Percentiles rank a stretch among this genome's conserved stretches.
These are phyloP conservation scores for Nowickia ferox DNA, from an alignment of 2,888 invertebrate species.

Conservation along the genomic window DNA sequence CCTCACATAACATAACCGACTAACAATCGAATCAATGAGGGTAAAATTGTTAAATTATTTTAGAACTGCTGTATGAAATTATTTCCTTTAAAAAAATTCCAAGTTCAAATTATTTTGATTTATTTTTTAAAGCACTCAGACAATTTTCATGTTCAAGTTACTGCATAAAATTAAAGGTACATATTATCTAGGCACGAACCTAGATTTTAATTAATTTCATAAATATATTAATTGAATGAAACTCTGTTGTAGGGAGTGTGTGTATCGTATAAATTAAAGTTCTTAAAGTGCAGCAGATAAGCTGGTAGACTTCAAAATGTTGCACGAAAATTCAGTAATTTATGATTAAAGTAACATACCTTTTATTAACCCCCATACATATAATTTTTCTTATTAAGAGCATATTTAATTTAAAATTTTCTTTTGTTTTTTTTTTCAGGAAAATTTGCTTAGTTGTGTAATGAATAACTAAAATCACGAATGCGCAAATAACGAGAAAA, in stretches of 20 bases:
- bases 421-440: too few species aligned
- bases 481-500: too few species aligned
- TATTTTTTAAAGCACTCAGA: conserved; percentile 5
- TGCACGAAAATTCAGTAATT: conserved; percentile 58
- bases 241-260: conserved; percentile 1
- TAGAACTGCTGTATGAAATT: too few species aligned
- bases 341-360: conserved; percentile 26
- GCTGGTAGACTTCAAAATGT: conserved; percentile 41
- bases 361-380: not conserved
- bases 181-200: conserved; percentile 56
- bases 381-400: not conserved
- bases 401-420: conserved; percentile 4
- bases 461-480: too few species aligned
- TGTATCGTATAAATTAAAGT: conserved; percentile 55
- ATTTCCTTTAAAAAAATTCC: not conserved
- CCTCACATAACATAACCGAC: too few species aligned
- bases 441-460: too few species aligned
- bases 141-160: conserved; percentile 52
- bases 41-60: too few species aligned
- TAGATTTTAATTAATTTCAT: conserved; percentile 23
- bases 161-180: conserved; percentile 17
- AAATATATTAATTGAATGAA: conserved; percentile 28
- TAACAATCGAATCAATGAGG: too few species aligned
- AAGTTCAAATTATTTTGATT: not conserved
- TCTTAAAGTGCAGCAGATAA: conserved; percentile 52